These are phyloP conservation scores for Drosophila varians DNA, from an alignment of 1,140 invertebrate genomes.

Conservation along the genomic window DNA sequence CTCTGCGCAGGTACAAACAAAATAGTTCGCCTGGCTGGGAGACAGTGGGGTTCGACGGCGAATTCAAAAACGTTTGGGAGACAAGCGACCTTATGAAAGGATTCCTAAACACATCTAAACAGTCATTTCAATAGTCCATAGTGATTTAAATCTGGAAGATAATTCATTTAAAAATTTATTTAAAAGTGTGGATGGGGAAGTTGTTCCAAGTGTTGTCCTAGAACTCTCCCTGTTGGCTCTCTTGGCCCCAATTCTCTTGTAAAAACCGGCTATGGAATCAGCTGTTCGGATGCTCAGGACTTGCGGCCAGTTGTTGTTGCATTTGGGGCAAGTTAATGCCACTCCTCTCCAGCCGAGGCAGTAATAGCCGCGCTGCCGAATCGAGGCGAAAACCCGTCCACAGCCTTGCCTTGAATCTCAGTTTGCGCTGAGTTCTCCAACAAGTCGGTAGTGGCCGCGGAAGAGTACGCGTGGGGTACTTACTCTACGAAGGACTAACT, in stretches of 20 bases:
- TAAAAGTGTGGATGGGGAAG: too few relatives aligned
- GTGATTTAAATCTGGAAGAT: too few relatives aligned
- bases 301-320: slow-evolving; percentile 29
- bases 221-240: neutral
- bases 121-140: too few relatives aligned
- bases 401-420: slow-evolving; percentile 31
- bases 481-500: slow-evolving; percentile 30
- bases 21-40: slow-evolving; percentile 20
- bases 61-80: neutral
- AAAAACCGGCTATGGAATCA: slow-evolving; percentile 75
- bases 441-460: slow-evolving; percentile 32
- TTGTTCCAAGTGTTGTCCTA: neutral
- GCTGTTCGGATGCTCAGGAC: slow-evolving; percentile 60
- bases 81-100: too few relatives aligned
- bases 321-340: slow-evolving; percentile 16
- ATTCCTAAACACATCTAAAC: too few relatives aligned
- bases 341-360: slow-evolving; percentile 7
- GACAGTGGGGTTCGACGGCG: neutral
- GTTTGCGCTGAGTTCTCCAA: slow-evolving; percentile 60
- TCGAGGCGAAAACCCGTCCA: slow-evolving; percentile 35
- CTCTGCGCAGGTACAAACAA: slow-evolving; percentile 78
- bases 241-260: slow-evolving; percentile 13
- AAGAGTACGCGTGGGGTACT: slow-evolving; percentile 10
- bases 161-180: too few relatives aligned
- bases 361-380: slow-evolving; percentile 15